Evolutionary conservation across 2,888 invertebrate species (phyloP).

Genomic region (Mycalesis mineus): DNA sequence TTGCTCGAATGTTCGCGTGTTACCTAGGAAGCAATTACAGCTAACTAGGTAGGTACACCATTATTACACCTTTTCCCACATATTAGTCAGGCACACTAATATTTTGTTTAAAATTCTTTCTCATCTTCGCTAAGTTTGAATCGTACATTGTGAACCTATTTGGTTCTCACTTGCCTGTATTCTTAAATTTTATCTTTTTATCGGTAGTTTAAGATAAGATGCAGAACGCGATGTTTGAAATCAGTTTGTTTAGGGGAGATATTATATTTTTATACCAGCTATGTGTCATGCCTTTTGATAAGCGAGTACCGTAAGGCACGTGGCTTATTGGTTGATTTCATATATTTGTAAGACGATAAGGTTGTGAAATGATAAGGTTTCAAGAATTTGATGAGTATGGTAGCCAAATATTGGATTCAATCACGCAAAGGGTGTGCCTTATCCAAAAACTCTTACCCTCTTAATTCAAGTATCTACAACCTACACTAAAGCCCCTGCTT

Average conservation of each 20-base stretch:
- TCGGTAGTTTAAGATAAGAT: too few species aligned
- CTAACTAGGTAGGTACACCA: slow-evolving; percentile 27
- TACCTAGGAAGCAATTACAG: slow-evolving; percentile 41
- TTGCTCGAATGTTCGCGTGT: slow-evolving; percentile 44
- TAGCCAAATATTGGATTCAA: slow-evolving; percentile 41
- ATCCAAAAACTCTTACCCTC: slow-evolving; percentile 63
- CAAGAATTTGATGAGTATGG: slow-evolving; percentile 27
- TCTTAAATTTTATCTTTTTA: too few species aligned
- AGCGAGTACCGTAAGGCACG: slow-evolving; percentile 4
- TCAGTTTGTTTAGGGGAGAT: too few species aligned
- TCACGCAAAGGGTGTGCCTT: slow-evolving; percentile 57
- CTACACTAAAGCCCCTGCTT: too few species aligned
- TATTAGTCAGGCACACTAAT: too few species aligned
- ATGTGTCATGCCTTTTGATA: neutral
- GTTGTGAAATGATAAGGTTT: slow-evolving; percentile 49
- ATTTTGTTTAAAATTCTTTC: too few species aligned
- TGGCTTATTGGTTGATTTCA: slow-evolving; percentile 10
- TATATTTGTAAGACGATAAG: slow-evolving; percentile 30
- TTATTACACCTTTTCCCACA: slow-evolving; percentile 19
- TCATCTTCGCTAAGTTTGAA: too few species aligned
- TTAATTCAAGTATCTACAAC: slow-evolving; percentile 64
- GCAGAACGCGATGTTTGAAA: too few species aligned
- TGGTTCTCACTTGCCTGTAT: too few species aligned
- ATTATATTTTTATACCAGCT: neutral
- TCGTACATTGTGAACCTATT: too few species aligned